phyloP scores from a whole-genome alignment of 2,797 vertebrate species.

The Rousettus madagascariensis region DNA sequence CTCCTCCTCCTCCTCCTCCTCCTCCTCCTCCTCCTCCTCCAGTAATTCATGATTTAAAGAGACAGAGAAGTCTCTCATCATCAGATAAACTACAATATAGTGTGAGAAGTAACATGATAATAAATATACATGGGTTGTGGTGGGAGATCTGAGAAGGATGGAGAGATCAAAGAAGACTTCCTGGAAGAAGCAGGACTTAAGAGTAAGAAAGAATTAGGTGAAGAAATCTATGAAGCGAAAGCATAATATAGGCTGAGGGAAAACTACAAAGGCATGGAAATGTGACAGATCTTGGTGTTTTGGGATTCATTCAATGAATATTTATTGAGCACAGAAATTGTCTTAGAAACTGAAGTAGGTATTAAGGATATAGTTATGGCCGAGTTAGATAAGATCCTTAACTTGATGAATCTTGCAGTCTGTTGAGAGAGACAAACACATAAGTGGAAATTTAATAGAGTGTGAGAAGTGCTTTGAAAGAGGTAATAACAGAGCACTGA shows the following conservation, averaged over 20 bases:
- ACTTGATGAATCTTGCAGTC: not conserved
- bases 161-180: not conserved
- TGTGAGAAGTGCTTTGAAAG: not conserved
- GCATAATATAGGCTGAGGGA: not conserved
- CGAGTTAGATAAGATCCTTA: not conserved
- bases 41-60: not conserved
- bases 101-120: not conserved
- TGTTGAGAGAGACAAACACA: not conserved
- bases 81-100: not conserved
- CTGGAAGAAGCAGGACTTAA: not conserved
- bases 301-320: not conserved
- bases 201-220: not conserved
- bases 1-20: too few relatives aligned
- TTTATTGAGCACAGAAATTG: not conserved
- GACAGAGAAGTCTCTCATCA: not conserved
- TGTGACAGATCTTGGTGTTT: not conserved
- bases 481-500: not conserved
- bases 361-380: not conserved
- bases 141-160: not conserved
- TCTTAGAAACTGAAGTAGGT: not conserved
- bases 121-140: not conserved
- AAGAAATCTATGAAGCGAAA: not conserved
- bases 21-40: too few relatives aligned
- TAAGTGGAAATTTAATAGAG: slow-evolving; percentile 15
- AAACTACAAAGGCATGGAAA: not conserved